A percentile compares a stretch with the other conserved stretches of the same genome.
phyloP scores from a whole-genome alignment of 2,113 vertebrate species.

The Prionailurus bengalensis region DNA sequence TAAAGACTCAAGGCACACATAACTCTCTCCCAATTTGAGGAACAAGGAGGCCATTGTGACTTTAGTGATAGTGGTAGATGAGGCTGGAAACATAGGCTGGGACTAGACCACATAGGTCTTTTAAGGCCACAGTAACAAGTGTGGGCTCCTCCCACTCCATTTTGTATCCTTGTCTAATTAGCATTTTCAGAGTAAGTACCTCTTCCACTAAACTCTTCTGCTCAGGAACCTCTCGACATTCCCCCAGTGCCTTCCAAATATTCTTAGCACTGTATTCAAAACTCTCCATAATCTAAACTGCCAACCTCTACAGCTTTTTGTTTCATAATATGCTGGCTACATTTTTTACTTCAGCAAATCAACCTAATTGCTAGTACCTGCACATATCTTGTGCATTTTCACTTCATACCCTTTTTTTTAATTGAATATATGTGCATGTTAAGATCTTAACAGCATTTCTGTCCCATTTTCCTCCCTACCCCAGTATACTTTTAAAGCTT shows the following conservation, averaged over 20 bases:
- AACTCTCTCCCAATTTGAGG: background rate
- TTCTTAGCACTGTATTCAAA: background rate
- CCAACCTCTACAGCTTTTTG: background rate
- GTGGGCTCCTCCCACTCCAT: background rate
- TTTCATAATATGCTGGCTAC: conserved; percentile 9
- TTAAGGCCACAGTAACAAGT: background rate
- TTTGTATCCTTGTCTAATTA: conserved; percentile 26
- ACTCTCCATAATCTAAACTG: conserved; percentile 4
- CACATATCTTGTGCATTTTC: background rate
- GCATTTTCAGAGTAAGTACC: conserved; percentile 25
- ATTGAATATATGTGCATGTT: background rate
- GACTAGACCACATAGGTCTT: background rate
- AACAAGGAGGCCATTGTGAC: background rate
- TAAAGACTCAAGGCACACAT: conserved; percentile 3
- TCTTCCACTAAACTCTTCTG: background rate
- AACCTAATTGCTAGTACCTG: conserved; percentile 1
- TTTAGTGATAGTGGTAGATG: background rate
- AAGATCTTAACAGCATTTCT: background rate
- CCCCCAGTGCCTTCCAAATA: background rate
- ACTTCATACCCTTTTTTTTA: background rate
- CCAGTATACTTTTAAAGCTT: background rate
- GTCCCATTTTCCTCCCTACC: background rate
- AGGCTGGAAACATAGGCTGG: background rate
- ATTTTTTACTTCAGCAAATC: conserved; percentile 17
- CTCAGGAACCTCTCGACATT: conserved; percentile 45